Evolutionary conservation across 30 jellyfish, hydroid and myxozoan genomes (phyloP).

Genomic region (Aurelia aurita): DNA sequence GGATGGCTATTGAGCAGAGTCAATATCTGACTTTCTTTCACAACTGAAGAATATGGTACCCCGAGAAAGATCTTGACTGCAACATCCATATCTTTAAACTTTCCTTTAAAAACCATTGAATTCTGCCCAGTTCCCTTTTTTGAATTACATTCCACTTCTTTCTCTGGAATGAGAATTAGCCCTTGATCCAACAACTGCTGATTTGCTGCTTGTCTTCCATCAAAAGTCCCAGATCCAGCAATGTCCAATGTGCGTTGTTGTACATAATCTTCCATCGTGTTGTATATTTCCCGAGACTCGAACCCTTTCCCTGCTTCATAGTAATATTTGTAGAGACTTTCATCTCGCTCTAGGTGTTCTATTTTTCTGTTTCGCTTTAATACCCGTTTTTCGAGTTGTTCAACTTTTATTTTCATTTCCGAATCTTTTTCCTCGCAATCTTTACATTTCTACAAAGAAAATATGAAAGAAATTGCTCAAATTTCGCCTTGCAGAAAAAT

Average conservation of each 20-base stretch:
- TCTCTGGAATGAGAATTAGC: background rate
- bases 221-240: constrained; percentile 22
- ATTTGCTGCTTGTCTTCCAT: background rate
- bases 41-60: background rate
- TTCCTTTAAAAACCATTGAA: constrained; percentile 5
- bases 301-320: constrained; percentile 11
- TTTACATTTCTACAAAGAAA: no score
- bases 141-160: background rate
- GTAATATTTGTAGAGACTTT: background rate
- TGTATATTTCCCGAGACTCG: background rate
- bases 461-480: no score
- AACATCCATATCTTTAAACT: constrained; percentile 27
- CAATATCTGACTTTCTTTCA: constrained; percentile 22
- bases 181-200: background rate
- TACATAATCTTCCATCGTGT: constrained; percentile 13
- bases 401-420: no score
- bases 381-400: no score
- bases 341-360: no score
- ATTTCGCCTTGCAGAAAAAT: no score
- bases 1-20: constrained; percentile 16
- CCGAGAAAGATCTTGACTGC: background rate
- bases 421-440: no score
- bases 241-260: constrained; percentile 1
- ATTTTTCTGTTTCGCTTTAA: no score
- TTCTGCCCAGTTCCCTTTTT: constrained; percentile 1